These are phyloP conservation scores for Mimas tiliae DNA, from an alignment of 2,888 invertebrate species.

Conservation along the genomic window DNA sequence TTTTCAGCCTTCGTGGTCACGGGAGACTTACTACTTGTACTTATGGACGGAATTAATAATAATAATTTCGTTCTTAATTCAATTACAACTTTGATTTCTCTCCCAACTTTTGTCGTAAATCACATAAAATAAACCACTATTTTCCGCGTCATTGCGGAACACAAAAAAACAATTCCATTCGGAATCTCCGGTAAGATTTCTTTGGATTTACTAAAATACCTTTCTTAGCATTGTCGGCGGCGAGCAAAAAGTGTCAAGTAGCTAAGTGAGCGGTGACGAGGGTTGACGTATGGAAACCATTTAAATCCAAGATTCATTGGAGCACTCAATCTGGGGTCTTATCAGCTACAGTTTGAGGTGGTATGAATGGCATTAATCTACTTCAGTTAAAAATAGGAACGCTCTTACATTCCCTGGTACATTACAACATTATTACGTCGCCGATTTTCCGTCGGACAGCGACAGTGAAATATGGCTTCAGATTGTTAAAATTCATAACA, in stretches of 20 bases:
- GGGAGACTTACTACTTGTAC: too few species aligned
- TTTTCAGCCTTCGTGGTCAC: too few species aligned
- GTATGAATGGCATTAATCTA: conserved; percentile 6
- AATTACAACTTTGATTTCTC: background rate
- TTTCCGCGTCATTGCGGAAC: background rate
- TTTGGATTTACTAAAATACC: conserved; percentile 18
- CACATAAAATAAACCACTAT: background rate
- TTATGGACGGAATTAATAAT: too few species aligned
- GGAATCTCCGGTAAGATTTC: conserved; percentile 7
- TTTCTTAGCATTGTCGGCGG: conserved; percentile 9
- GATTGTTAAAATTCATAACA: too few species aligned
- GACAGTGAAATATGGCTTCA: too few species aligned
- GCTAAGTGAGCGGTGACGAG: conserved; percentile 20
- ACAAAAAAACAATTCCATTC: background rate
- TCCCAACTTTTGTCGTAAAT: background rate
- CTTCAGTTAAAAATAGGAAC: background rate
- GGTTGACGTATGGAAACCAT: conserved; percentile 24
- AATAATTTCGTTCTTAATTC: background rate
- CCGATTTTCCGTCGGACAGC: too few species aligned
- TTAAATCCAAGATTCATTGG: conserved; percentile 16
- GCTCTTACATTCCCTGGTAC: background rate
- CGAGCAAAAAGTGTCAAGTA: conserved; percentile 9
- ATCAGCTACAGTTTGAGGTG: background rate
- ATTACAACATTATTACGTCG: background rate
- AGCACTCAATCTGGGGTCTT: conserved; percentile 3